These are phyloP conservation scores for Lathronympha strigana DNA, from an alignment of 2,888 invertebrate species.

Conservation along the genomic window DNA sequence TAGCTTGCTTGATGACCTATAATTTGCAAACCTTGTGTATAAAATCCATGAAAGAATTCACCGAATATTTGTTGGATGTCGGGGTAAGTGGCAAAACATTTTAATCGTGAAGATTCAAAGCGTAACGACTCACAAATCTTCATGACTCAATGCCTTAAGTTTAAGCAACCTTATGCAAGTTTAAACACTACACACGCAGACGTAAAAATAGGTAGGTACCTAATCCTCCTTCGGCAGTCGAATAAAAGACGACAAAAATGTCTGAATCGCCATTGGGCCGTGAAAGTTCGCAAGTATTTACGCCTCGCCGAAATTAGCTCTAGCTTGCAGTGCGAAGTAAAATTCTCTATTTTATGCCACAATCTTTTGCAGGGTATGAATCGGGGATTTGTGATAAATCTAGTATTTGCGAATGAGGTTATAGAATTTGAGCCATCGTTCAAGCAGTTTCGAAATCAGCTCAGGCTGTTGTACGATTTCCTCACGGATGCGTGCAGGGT, in stretches of 20 bases:
- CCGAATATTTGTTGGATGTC: slow-evolving; percentile 90
- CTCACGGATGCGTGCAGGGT: slow-evolving; percentile 89
- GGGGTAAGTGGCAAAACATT: slow-evolving; percentile 84
- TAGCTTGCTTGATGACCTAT: slow-evolving; percentile 94
- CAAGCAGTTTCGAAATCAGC: slow-evolving; percentile 88
- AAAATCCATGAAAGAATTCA: slow-evolving; percentile 91
- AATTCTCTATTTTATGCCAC: slow-evolving; percentile 5
- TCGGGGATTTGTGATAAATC: slow-evolving; percentile 87
- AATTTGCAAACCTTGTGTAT: slow-evolving; percentile 93
- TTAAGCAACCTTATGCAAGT: no score
- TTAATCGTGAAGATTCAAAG: no score
- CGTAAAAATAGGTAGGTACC: no score
- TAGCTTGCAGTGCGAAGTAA: no score
- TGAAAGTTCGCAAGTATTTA: no score
- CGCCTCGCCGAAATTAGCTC: no score
- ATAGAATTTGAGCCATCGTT: slow-evolving; percentile 90
- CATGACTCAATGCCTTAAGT: no score
- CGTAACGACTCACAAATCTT: no score
- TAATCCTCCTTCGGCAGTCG: no score
- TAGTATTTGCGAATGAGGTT: slow-evolving; percentile 84
- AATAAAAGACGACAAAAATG: no score
- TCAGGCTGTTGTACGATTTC: slow-evolving; percentile 89
- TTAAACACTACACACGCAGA: no score
- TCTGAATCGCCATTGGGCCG: no score
- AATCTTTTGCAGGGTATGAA: slow-evolving; percentile 83